Conservation (phyloP, 2,113 vertebrate genomes). For the Macrotus californicus region DNA sequence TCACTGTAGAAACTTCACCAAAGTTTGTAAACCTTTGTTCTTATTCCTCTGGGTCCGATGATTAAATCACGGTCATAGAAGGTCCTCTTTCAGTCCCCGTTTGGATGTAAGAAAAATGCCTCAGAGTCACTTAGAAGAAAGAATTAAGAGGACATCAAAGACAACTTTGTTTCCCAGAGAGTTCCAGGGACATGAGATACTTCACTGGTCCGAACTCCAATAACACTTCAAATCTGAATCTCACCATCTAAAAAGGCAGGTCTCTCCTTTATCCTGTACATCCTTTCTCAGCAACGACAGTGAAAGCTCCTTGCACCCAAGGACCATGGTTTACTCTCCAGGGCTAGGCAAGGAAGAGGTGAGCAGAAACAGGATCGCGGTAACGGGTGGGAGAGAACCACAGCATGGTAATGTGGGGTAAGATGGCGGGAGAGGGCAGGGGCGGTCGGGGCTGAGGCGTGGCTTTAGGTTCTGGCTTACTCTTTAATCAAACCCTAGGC, state of each 20-base stretch:
- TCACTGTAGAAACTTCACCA: background rate
- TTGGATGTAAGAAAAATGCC: background rate
- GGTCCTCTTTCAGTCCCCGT: background rate
- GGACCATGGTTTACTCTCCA: background rate
- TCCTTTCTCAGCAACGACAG: background rate
- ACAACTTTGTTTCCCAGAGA: background rate
- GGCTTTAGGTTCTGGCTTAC: background rate
- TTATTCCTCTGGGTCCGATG: background rate
- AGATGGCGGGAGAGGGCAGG: background rate
- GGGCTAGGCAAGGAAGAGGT: background rate
- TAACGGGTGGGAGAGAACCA: background rate
- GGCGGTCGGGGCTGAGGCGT: background rate
- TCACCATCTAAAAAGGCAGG: background rate
- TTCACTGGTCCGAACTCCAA: background rate
- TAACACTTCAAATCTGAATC: background rate
- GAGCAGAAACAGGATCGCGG: background rate
- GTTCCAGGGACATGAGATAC: background rate
- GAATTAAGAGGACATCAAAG: background rate
- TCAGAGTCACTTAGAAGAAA: background rate
- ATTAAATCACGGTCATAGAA: background rate
- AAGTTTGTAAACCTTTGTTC: conserved; percentile 6
- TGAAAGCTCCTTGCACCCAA: background rate
- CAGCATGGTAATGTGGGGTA: background rate
- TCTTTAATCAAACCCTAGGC: background rate
- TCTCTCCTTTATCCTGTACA: background rate